Percentiles rank a stretch among this genome's conserved stretches.
Evolutionary conservation across 1,140 invertebrate genomes (phyloP).

Genomic region (Cheumatopsyche charites): DNA sequence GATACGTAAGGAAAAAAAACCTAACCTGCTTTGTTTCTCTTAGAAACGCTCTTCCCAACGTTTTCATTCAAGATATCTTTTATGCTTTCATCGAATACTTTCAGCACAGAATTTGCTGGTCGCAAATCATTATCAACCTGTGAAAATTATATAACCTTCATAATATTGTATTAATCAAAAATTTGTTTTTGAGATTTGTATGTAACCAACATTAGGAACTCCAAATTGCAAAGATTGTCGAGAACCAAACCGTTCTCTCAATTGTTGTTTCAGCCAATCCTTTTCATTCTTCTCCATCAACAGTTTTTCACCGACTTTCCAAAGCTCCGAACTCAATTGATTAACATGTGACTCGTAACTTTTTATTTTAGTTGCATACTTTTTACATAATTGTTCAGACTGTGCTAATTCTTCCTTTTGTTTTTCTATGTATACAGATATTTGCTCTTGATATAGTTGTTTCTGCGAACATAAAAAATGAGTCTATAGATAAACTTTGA

Average conservation of each 20-base stretch:
- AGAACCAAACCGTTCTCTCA: conserved; percentile 34
- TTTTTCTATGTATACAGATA: conserved; percentile 58
- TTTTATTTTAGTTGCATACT: conserved; percentile 61
- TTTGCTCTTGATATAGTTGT: conserved; percentile 63
- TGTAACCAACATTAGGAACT: conserved; percentile 22
- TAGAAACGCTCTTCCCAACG: background rate
- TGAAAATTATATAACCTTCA: background rate
- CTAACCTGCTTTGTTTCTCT: background rate
- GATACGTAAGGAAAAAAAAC: background rate
- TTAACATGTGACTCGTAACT: conserved; percentile 65
- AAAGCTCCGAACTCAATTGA: conserved; percentile 61
- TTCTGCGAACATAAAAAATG: conserved; percentile 54
- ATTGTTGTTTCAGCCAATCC: conserved; percentile 55
- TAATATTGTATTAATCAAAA: background rate
- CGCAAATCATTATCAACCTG: background rate
- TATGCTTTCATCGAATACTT: conserved; percentile 4
- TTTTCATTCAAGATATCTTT: background rate
- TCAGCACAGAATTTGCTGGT: background rate
- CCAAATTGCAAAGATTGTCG: conserved; percentile 41
- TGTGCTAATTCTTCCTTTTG: conserved; percentile 55
- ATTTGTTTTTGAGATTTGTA: too few species aligned
- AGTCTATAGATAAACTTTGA: background rate
- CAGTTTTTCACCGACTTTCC: conserved; percentile 66
- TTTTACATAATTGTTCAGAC: conserved; percentile 59
- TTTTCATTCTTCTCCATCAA: conserved; percentile 64